Evolutionary conservation across 2,797 vertebrate genomes (phyloP), one percentile per base, ranked within the genome.

Genomic region (Coregonus suidteri): DNA sequence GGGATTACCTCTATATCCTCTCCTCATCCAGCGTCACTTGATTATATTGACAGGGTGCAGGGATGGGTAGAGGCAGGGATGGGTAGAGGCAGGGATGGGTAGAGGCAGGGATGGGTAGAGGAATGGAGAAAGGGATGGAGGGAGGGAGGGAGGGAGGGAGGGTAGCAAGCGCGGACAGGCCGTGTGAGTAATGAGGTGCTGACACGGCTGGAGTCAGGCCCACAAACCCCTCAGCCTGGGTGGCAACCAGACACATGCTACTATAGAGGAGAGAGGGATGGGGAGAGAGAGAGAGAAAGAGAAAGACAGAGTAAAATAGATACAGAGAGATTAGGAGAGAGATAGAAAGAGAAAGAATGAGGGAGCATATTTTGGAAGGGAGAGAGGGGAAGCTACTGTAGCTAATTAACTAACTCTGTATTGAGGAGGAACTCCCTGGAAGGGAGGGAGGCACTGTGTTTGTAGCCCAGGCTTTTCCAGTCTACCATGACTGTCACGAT

Each of bases 1-100:
- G 41, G 7, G 41, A 47, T 47, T 47, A 47, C 41, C 41, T 47
- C 41, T 47, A 47, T 34, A 34, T 80, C 79, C 64, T 53, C 73
- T 62, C 41, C 25, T 16, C 3, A 64, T 77, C 47, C 31, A 51
- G 52, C 15, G 7, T 20, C 41, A 2, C 41, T 47, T 47, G 41
- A 47, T 9, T 47, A 47, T 13, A 47, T 47, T 74, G 34, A 15
- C 15, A 66, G 25, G 30, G 65, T 34, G 25, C 65, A 34, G 25
- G 34, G 65, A 67, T 5, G 30, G 65, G 65, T 31, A n/a, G 6
- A 59, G 54, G 6, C 41, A 47, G 9, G 41, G 41, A 47, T 47
- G 2, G 41, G 41, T 47, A 47, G 9, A 16, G 15, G 65, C 65
- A 34, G 25, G 34, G 65, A 67, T 5, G 30, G 65, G 65, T 31